A percentile compares a stretch with the other conserved stretches of the same genome.
These are phyloP conservation scores for Cryptus viduatorius DNA, from an alignment of 2,888 invertebrate genomes.

Conservation along the genomic window DNA sequence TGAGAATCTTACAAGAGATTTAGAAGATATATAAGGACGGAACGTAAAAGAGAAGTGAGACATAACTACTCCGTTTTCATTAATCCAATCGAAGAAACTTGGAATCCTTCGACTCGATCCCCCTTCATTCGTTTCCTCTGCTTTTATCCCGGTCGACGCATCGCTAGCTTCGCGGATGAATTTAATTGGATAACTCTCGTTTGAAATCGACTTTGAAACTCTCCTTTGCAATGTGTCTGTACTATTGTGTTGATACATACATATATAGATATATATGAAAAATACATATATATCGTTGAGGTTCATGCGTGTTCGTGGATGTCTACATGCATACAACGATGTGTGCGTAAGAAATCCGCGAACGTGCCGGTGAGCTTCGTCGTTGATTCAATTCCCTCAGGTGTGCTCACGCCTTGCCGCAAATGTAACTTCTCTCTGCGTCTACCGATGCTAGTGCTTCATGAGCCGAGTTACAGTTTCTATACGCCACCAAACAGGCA, in stretches of 20 bases:
- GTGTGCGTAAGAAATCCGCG: slow-evolving; percentile 40
- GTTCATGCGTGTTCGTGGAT: slow-evolving; percentile 5
- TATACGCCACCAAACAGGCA: slow-evolving; percentile 4
- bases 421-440: slow-evolving; percentile 47
- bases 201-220: slow-evolving; percentile 53
- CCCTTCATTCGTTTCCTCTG: slow-evolving; percentile 26
- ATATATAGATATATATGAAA: not conserved
- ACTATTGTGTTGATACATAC: not conserved
- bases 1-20: not conserved
- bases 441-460: slow-evolving; percentile 17
- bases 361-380: slow-evolving; percentile 39
- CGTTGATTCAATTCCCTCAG: slow-evolving; percentile 59
- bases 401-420: slow-evolving; percentile 38
- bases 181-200: slow-evolving; percentile 59
- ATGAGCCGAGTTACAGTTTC: slow-evolving; percentile 10
- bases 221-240: not conserved
- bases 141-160: slow-evolving; percentile 11
- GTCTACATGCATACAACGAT: slow-evolving; percentile 10
- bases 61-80: slow-evolving; percentile 32
- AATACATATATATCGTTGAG: too few relatives aligned
- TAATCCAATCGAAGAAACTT: slow-evolving; percentile 39
- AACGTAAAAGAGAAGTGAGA: slow-evolving; percentile 42
- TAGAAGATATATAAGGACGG: slow-evolving; percentile 25
- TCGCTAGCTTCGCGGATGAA: slow-evolving; percentile 20
- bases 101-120: slow-evolving; percentile 36